Evolutionary conservation across 2,113 vertebrate species (phyloP).

Genomic region (Gopherus flavomarginatus): DNA sequence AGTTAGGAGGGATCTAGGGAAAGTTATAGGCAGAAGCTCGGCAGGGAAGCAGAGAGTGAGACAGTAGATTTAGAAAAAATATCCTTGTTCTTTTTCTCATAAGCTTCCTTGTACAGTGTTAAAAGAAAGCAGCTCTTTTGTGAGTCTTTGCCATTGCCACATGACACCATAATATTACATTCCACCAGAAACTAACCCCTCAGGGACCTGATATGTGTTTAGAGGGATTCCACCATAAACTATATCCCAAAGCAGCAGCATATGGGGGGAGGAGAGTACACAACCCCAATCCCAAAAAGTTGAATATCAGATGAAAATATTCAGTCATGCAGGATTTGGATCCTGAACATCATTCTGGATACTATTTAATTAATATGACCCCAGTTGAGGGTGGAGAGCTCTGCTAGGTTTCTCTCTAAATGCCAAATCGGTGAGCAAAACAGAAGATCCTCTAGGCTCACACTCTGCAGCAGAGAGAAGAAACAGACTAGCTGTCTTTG

Average conservation of each 20-base stretch:
- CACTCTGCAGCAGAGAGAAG: not conserved
- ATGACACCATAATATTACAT: not conserved
- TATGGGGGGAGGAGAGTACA: not conserved
- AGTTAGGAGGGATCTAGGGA: not conserved
- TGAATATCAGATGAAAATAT: not conserved
- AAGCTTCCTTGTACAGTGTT: not conserved
- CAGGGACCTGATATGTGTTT: not conserved
- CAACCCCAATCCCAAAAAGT: not conserved
- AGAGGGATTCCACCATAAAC: not conserved
- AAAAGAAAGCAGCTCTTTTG: not conserved
- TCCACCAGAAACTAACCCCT: not conserved
- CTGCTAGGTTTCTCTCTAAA: not conserved
- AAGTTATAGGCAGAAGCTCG: not conserved
- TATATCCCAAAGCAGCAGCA: not conserved
- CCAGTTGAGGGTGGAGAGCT: not conserved
- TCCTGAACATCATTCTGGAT: not conserved
- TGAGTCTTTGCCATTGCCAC: not conserved
- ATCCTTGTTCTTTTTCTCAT: not conserved
- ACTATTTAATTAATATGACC: not conserved
- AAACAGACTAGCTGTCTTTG: not conserved
- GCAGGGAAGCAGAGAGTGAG: not conserved
- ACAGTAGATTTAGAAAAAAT: not conserved
- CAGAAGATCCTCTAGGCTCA: rapidly evolving
- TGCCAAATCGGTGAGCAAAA: not conserved
- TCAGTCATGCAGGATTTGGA: not conserved